Evolutionary conservation across 1,140 invertebrate species (phyloP), one percentile per base, ranked within the genome.

Genomic region (Drosophila lacteicornis): DNA sequence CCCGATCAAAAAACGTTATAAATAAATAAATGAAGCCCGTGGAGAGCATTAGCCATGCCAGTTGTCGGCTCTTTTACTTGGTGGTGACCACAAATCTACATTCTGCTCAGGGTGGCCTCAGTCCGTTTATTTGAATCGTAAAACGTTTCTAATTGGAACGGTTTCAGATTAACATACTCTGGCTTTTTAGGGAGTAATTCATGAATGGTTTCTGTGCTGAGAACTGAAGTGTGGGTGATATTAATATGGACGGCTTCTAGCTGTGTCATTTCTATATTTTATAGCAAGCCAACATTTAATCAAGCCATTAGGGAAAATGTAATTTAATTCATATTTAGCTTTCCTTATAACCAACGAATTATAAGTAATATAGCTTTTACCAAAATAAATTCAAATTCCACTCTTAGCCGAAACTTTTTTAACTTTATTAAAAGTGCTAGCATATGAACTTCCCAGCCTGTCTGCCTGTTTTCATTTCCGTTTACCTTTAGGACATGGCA

Each of bases 31-130:
- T 42, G 40, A 81, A 53, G 27, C 55, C 59, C 60, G 62, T 69
- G 68, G 69, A 58, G 33, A 27, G 51, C 83, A 86, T 86, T 86
- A 82, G 83, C 67, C 49, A 82, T 74, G 80, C 60, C 83, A 86
- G 53, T 86, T 86, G 82, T 69, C 83, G 75, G 56, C 49, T 58
- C 65, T 76, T 82, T 62, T 51, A 60, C 55, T 57, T 58, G 45
- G 40, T 61, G 51, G 53, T 69, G 74, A 78, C 82, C 82, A 82
- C 75, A 63, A 74, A 49, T 67, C 59, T 57, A 73, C 45, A 71
- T 73, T 67, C 80, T 15, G 33, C 22, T 55, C 55, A 57, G 70
- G 62, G 57, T 59, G 19, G 59, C 55, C 33, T 13, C 5, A 15
- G 43, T n/a, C 46, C 25, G 15, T 68, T 33, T 73, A 58, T 58